phyloP scores from a whole-genome alignment of 2,113 vertebrate genomes.

The Cryptotis parvus region DNA sequence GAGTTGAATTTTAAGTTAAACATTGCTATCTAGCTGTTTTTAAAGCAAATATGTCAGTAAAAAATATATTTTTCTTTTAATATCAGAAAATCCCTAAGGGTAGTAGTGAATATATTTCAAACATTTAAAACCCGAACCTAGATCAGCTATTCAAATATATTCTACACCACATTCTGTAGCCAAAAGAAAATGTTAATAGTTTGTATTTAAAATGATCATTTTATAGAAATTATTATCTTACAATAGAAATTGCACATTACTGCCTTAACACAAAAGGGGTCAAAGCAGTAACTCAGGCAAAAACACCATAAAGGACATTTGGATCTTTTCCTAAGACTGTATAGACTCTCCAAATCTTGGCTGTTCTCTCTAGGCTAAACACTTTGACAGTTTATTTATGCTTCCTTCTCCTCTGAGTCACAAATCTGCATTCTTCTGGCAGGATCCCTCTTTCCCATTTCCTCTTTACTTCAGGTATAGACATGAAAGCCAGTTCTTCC shows the following conservation, averaged over 20 bases:
- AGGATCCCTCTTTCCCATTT: background rate
- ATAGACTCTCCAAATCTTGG: background rate
- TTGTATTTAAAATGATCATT: background rate
- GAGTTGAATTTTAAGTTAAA: background rate
- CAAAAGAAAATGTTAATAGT: background rate
- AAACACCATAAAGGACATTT: background rate
- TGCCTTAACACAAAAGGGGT: background rate
- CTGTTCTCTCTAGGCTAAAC: background rate
- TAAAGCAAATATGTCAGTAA: background rate
- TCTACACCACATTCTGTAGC: background rate
- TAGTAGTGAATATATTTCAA: background rate
- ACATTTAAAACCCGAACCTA: conserved; percentile 23
- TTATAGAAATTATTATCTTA: background rate
- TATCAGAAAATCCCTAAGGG: background rate
- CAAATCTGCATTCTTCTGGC: background rate
- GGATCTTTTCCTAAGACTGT: no score
- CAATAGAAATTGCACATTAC: no score
- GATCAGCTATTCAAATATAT: background rate
- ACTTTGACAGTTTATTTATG: background rate
- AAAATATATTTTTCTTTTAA: conserved; percentile 17
- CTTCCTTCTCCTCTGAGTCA: background rate
- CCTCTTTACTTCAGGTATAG: background rate
- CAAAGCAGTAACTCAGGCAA: background rate
- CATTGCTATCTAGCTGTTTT: background rate
- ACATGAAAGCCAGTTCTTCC: background rate